Evolutionary conservation across 1,140 invertebrate species (phyloP).

Genomic region (Halictus rubicundus): DNA sequence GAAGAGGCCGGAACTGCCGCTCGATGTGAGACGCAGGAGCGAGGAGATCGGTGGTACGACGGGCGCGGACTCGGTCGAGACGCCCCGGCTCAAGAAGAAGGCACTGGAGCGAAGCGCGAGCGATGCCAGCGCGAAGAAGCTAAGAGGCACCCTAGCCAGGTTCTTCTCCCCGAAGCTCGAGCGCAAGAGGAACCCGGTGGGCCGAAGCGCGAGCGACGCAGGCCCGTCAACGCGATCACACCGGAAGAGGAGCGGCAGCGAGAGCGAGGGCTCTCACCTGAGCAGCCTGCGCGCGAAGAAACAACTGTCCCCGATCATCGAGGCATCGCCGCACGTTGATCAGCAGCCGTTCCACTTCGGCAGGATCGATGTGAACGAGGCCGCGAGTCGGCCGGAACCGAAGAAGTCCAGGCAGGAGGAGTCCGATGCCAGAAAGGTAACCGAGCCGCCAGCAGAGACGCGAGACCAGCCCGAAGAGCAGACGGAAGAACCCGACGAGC

Average conservation of each 20-base stretch:
- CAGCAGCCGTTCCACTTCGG: constrained; percentile 84
- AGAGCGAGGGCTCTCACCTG: constrained; percentile 74
- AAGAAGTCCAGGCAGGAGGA: constrained; percentile 71
- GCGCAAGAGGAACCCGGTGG: constrained; percentile 66
- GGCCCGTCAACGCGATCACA: constrained; percentile 69
- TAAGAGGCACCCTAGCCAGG: constrained; percentile 70
- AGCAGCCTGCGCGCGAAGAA: constrained; percentile 78
- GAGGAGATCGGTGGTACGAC: constrained; percentile 69
- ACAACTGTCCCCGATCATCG: constrained; percentile 89
- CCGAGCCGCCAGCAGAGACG: background rate
- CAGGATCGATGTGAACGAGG: background rate
- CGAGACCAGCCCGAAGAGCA: constrained; percentile 14
- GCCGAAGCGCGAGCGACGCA: constrained; percentile 79
- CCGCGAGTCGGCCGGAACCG: constrained; percentile 48
- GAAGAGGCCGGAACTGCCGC: constrained; percentile 78
- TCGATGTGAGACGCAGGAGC: constrained; percentile 70
- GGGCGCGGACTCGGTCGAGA: constrained; percentile 54
- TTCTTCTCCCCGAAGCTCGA: constrained; percentile 75
- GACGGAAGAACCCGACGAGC: constrained; percentile 46
- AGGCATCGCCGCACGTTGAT: constrained; percentile 82
- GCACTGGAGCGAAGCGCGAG: constrained; percentile 83
- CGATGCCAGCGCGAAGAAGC: constrained; percentile 83
- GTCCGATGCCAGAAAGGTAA: constrained; percentile 43
- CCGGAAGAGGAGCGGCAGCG: constrained; percentile 75
- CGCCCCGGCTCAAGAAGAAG: constrained; percentile 75